phyloP scores from a whole-genome alignment of 2,113 vertebrate species.

The Ochotona princeps region DNA sequence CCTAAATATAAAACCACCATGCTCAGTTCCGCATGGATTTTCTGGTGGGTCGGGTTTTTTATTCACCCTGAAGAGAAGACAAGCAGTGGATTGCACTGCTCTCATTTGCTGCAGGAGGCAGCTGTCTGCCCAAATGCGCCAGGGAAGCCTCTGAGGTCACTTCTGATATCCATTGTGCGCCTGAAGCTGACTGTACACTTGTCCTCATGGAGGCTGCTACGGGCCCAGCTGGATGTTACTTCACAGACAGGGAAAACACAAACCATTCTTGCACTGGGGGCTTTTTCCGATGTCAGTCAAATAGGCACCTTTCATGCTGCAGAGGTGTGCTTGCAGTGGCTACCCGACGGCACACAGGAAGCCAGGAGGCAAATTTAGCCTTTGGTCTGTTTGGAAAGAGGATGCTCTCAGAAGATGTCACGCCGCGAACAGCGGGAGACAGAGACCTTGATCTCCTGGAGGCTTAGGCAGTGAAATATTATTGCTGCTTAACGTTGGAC shows the following conservation, averaged over 20 bases:
- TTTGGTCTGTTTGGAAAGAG: neutral
- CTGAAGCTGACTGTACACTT: neutral
- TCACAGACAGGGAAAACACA: neutral
- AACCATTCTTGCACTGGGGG: neutral
- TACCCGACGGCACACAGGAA: neutral
- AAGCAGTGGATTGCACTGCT: constrained; percentile 46
- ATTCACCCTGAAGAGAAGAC: constrained; percentile 76
- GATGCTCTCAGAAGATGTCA: neutral
- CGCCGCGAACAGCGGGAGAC: too few species aligned
- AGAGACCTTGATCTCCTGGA: neutral
- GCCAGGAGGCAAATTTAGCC: neutral
- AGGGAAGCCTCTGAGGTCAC: constrained; percentile 24
- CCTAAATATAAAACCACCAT: neutral
- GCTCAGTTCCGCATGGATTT: constrained; percentile 47
- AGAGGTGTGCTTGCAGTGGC: neutral
- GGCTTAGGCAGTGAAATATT: neutral
- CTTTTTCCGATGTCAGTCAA: neutral
- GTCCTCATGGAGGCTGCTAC: neutral
- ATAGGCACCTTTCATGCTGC: too few species aligned
- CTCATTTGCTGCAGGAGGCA: constrained; percentile 52
- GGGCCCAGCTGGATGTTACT: too few species aligned
- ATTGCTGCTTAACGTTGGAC: neutral
- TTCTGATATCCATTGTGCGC: neutral
- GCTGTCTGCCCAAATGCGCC: constrained; percentile 11
- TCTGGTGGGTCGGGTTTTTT: constrained; percentile 52